Percentiles rank a stretch among this genome's conserved stretches.
Conservation (phyloP, 2,113 vertebrate genomes). For the Bos indicus region DNA sequence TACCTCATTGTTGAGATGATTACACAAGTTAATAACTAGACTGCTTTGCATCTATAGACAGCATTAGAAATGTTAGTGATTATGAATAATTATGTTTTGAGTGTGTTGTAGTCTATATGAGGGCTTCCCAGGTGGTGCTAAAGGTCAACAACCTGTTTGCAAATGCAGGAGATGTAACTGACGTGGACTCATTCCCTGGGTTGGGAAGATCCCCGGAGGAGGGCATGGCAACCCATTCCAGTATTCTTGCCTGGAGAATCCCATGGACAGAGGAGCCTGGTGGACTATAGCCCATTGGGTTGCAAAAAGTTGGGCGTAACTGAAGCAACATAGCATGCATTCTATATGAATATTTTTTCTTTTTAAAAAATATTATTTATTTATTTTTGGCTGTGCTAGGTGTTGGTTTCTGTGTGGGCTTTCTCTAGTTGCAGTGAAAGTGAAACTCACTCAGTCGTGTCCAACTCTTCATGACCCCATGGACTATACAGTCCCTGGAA, state of each 20-base stretch:
- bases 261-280: not conserved
- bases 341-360: not conserved
- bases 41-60: not conserved
- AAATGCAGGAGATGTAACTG: not conserved
- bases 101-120: not conserved
- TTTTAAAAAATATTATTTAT: not conserved
- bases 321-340: not conserved
- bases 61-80: not conserved
- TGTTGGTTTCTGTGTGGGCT: not conserved
- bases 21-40: not conserved
- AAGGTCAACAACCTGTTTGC: not conserved
- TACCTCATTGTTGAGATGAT: slow-evolving; percentile 10
- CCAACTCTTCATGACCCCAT: not conserved
- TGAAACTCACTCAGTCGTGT: not conserved
- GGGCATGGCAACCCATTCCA: not conserved
- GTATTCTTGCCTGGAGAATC: not conserved
- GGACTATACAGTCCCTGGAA: not conserved
- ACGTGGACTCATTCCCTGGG: not conserved
- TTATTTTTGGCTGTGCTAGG: not conserved
- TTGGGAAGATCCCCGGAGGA: not conserved
- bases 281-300: not conserved
- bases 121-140: not conserved
- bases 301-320: not conserved
- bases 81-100: not conserved
- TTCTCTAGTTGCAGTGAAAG: not conserved